These are phyloP conservation scores for Idris sp. DNA, from an alignment of 1,140 invertebrate species.

Conservation along the genomic window DNA sequence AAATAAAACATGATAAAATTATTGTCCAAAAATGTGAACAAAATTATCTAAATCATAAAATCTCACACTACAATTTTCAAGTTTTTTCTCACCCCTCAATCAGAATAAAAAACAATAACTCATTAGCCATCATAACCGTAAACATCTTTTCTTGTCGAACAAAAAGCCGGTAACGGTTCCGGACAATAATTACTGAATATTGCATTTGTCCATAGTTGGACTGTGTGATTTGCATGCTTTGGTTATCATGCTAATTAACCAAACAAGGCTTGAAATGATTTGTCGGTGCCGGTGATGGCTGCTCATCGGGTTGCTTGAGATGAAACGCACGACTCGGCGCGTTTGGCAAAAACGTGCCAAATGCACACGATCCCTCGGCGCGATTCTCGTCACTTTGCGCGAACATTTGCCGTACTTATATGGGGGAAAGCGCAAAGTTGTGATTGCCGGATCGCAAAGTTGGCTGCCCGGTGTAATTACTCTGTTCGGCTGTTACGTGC, in stretches of 20 bases:
- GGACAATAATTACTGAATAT: conserved; percentile 13
- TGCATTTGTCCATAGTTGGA: conserved; percentile 12
- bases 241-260: conserved; percentile 41
- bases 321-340: conserved; percentile 7
- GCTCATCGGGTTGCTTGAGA: conserved; percentile 8
- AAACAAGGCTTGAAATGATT: conserved; percentile 43
- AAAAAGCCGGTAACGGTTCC: conserved; percentile 23
- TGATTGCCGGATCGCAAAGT: conserved; percentile 57
- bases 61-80: too few species aligned
- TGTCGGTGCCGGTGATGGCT: conserved; percentile 30
- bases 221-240: conserved; percentile 29
- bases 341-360: conserved; percentile 47
- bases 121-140: conserved; percentile 11
- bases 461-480: conserved; percentile 70
- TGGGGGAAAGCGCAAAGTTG: conserved; percentile 58
- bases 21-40: too few species aligned
- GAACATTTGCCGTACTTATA: conserved; percentile 62
- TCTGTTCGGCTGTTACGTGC: conserved; percentile 68
- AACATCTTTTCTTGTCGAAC: conserved; percentile 7
- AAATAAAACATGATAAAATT: too few species aligned
- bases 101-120: conserved; percentile 38
- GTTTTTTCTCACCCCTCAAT: too few species aligned
- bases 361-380: conserved; percentile 33
- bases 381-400: conserved; percentile 61
- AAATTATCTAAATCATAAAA: too few species aligned